Evolutionary conservation across 2,888 invertebrate species (phyloP), one percentile per base, ranked within the genome.

Genomic region (Lutraria lutraria): DNA sequence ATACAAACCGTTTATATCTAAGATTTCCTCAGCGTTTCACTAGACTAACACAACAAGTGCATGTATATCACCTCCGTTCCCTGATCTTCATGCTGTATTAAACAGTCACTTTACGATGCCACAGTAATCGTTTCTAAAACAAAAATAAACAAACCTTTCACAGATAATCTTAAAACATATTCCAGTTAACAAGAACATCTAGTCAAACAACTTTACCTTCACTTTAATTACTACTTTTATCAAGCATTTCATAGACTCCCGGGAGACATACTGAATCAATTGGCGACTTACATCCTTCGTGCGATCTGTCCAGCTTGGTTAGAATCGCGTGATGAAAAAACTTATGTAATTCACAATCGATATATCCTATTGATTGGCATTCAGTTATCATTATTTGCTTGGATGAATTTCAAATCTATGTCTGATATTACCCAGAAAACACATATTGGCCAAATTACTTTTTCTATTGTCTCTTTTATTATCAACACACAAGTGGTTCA

Each of bases 331-430:
- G 76, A 76, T 76, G 76, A 76, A 76, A 76, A 31, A 76, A 76
- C 76, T 76, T 76, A 76, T 34, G 76, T 34, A 76, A 76, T 76
- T 76, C 76, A 13, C 76, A 31, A 76, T 76, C 76, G 76, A 76
- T 76, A 31, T 19, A 19, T 31, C 10, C 76, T 25, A 76, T 76
- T 76, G 76, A 76, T 76, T 34, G 76, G 2, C 16, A 31, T 76
- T 34, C 76, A 6, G 16, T 16, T 31, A 76, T 76, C 76, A 76
- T 76, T 76, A 76, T 76, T 76, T 76, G 76, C 34, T 76, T 76
- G 76, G 76, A 76, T 76, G 76, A 76, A 34, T 76, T 76, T 76
- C 76, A 76, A 76, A 76, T 76, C 76, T 76, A 76, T 34, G 16
- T 76, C 76, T 34, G 34, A 76, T 76, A 76, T 34, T 16, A 16